Evolutionary conservation across 53 echinoderm and acorn worm genomes (phyloP), one percentile per base, ranked within the genome.

Genomic region (Antedon mediterranea): DNA sequence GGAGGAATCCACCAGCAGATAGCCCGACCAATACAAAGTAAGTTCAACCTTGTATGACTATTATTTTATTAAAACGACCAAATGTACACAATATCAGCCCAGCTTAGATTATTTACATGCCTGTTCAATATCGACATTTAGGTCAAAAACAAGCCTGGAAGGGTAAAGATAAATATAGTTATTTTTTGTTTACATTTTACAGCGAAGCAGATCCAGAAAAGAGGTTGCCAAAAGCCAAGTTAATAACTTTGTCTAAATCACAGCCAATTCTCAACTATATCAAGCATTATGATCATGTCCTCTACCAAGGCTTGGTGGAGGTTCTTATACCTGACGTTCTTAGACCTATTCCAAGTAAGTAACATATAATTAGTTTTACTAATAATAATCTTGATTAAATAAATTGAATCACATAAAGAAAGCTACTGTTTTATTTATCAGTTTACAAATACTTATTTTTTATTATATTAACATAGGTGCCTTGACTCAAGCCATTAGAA

Each of bases 301-400:
- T 95, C 34, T 95, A 95, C 79, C 97, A 95, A 71, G 97, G 97
- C 29, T 83, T 95, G 32, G 97, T 95, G 34, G 97, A 95, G 80
- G 89, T 95, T 29, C 83, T 95, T 28, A 95, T 95, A 87, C 97
- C 97, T n/a, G 91, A 89, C 83, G 97, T 95, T n/a, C 84, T 95
- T 31, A 87, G 97, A 83, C 97, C 97, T 32, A 95, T 95, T 82
- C 97, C 97, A 79, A 95, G 97, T 93, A 81, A 89, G 93, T 85
- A 30, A 30, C 23, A 23, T 41, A 41, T 41, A 41, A 41, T 41
- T 41, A 41, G 4, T 41, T 41, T 41, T 13, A 41, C n/a, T n/a
- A n/a, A n/a, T n/a, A n/a, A n/a, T n/a, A n/a, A n/a, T n/a, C n/a
- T 37, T 37, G 37, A 37, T 37, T 4, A 6, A 6, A 37, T 37